phyloP scores from a whole-genome alignment of 2,888 invertebrate species.

The Thalpophila matura region DNA sequence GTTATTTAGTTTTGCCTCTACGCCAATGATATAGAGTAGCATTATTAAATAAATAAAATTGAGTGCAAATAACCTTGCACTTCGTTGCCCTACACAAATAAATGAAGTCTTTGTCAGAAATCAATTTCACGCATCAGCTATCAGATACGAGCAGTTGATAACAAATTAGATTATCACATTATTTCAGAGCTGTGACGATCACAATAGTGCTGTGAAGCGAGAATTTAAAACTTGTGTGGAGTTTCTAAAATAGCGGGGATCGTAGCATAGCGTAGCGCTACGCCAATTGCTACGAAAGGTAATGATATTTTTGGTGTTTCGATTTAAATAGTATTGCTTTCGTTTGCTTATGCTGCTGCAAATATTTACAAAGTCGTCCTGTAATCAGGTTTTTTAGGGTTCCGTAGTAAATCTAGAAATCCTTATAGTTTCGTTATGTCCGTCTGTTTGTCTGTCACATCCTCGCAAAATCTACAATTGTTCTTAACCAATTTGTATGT shows the following conservation, averaged over 20 bases:
- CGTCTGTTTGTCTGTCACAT: no score
- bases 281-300: slow-evolving; percentile 7
- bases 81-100: slow-evolving; percentile 12
- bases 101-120: slow-evolving; percentile 55
- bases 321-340: no score
- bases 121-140: slow-evolving; percentile 64
- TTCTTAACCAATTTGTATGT: no score
- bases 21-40: no score
- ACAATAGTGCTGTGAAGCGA: slow-evolving; percentile 24
- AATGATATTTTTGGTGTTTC: no score
- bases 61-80: not conserved
- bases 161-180: slow-evolving; percentile 49
- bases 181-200: slow-evolving; percentile 32
- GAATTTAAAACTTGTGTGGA: slow-evolving; percentile 19
- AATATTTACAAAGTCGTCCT: no score
- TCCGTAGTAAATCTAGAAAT: no score
- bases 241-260: slow-evolving; percentile 6
- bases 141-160: slow-evolving; percentile 50
- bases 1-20: no score
- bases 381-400: no score
- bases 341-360: no score
- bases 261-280: slow-evolving; percentile 5
- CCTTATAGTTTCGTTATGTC: no score
- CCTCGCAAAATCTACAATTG: no score
- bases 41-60: not conserved